These are phyloP conservation scores for Galagoides demidoff DNA, from an alignment of 2,797 vertebrate genomes.

Conservation along the genomic window DNA sequence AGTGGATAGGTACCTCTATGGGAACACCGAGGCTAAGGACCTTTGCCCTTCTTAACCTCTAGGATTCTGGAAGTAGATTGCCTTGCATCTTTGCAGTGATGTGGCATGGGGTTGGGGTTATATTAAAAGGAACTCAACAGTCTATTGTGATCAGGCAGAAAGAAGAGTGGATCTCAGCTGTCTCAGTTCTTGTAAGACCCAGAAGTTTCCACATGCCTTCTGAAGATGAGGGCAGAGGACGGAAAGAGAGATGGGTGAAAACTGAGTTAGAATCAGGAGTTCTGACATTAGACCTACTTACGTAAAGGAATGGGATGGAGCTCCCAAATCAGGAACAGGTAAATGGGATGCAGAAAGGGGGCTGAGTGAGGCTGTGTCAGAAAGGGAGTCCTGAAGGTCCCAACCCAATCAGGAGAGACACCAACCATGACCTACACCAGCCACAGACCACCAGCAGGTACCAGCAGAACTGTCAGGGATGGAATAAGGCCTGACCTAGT, in stretches of 20 bases:
- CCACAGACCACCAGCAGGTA: too few species aligned
- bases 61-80: background rate
- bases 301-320: background rate
- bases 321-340: background rate
- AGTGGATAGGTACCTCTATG: background rate
- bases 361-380: background rate
- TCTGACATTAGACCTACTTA: background rate
- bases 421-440: fast-evolving
- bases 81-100: background rate
- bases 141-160: background rate
- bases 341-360: background rate
- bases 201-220: background rate
- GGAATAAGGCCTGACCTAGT: too few species aligned
- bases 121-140: background rate
- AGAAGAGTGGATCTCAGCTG: background rate
- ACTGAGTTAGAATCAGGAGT: background rate
- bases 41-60: background rate
- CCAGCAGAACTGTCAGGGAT: background rate
- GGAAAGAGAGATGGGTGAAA: background rate
- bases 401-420: background rate
- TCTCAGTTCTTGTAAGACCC: background rate
- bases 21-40: too few species aligned
- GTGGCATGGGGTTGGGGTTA: background rate
- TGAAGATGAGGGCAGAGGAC: background rate
- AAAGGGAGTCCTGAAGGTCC: background rate